Evolutionary conservation across 2,888 invertebrate species (phyloP).

Genomic region (Balanococcus diminutus): DNA sequence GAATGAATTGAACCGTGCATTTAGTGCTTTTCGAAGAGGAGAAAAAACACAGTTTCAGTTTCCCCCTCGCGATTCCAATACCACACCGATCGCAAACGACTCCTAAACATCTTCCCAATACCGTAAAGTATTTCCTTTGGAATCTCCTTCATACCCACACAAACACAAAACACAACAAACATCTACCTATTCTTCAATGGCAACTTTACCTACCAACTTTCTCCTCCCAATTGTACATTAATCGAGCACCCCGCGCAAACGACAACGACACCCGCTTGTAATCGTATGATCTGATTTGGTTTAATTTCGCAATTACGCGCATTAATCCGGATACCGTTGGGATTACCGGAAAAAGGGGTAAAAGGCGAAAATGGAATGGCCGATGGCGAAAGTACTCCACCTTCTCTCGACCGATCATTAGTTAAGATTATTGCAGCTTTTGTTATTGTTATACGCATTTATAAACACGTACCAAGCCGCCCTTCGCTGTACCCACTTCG

Average conservation of each 20-base stretch:
- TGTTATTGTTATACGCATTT: conserved; percentile 45
- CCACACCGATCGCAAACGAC: background rate
- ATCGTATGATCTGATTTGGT: conserved; percentile 55
- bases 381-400: conserved; percentile 45
- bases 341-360: conserved; percentile 39
- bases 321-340: conserved; percentile 54
- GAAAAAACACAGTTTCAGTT: conserved; percentile 24
- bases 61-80: background rate
- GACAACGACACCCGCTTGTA: background rate
- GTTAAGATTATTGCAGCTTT: conserved; percentile 54
- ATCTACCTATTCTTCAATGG: no score
- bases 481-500: background rate
- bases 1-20: conserved; percentile 49
- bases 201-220: no score
- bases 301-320: conserved; percentile 55
- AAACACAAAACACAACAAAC: background rate
- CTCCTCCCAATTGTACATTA: background rate
- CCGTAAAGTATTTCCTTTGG: background rate
- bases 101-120: conserved; percentile 30
- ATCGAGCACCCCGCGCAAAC: background rate
- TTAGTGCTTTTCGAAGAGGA: conserved; percentile 44
- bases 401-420: conserved; percentile 52
- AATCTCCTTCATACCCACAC: background rate
- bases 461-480: background rate
- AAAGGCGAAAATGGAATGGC: conserved; percentile 43